Conservation (phyloP, 2,888 invertebrate species). For the Philereme vetulata region DNA sequence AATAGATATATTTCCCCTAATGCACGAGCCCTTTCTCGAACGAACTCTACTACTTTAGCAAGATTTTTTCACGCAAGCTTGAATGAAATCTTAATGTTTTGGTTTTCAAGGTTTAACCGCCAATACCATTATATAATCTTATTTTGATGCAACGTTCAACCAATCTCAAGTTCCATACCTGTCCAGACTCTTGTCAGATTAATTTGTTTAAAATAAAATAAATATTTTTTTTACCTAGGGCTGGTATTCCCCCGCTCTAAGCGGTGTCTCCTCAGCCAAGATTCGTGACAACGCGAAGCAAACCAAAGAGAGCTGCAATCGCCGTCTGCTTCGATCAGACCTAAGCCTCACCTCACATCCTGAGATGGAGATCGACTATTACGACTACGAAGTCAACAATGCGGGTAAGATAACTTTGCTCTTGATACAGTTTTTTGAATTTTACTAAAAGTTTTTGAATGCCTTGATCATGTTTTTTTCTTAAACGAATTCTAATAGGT, state of each 20-base stretch:
- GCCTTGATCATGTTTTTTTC: neutral
- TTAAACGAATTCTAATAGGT: too few species aligned
- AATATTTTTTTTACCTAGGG: slow-evolving; percentile 73
- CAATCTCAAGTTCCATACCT: too few species aligned
- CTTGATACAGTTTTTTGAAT: neutral
- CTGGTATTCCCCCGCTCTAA: slow-evolving; percentile 88
- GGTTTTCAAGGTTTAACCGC: too few species aligned
- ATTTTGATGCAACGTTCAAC: too few species aligned
- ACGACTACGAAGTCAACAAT: slow-evolving; percentile 94
- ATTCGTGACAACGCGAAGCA: slow-evolving; percentile 89
- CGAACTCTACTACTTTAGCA: too few species aligned
- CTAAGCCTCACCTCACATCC: slow-evolving; percentile 90
- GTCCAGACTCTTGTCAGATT: too few species aligned
- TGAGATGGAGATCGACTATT: slow-evolving; percentile 93
- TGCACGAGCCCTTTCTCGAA: too few species aligned
- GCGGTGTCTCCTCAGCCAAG: slow-evolving; percentile 86
- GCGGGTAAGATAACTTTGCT: slow-evolving; percentile 62
- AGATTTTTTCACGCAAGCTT: too few species aligned
- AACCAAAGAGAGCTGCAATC: slow-evolving; percentile 90
- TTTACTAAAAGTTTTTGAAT: neutral
- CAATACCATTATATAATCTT: too few species aligned
- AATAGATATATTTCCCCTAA: too few species aligned
- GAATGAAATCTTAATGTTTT: too few species aligned
- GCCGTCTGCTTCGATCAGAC: slow-evolving; percentile 88
- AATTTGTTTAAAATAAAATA: neutral